Base-by-base conservation (phyloP, 1,140 invertebrate genomes). In the Mizuhopecten yessoensis region DNA sequence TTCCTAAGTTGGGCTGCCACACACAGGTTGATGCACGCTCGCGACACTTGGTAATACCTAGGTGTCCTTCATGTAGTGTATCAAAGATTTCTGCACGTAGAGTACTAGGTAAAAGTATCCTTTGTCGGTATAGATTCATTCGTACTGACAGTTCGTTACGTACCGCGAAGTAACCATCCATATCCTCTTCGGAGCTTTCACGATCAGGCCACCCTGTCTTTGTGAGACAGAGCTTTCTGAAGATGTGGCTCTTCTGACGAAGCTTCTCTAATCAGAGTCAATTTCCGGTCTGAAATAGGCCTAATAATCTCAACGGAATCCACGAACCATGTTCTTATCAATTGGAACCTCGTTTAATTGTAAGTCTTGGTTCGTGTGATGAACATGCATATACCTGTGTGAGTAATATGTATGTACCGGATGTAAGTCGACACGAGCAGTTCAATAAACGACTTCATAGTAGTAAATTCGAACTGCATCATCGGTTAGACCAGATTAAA, bases 21-120 rank as follows among this genome's bases (percentile, higher is more conserved):
- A 94, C 89, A 23, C 87, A 90, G 23, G 29, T 20, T 75, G 87
- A 88, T 87, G 92, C 91, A 34, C 89, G 45, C 39, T 92, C 87
- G 0, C 88, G 15, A 87, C 92, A 91, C 34, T 94, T 92, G 33
- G 86, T 90, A 29, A 95, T 94, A 10, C 96, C 95, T 42, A 94
- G 92, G 92, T 96, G 96, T 86, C 92, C 91, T 90, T 93, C 90
- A 93, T 96, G 96, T 29, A 95, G 90, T 45, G 33, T 88, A 7
- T 36, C 34, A 7, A 33, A 23, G n/a, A 34, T 34, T 11, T 88
- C 33, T 13, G 0, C 1, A 7, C 17, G 42, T 45, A 45, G 17
- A 45, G 9, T 13, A 1, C 1, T 20, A 13, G 42, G 42, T 45
- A 45, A 13, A 7, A 45, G 9, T 45, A 95, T 87, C 90, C 93